Percentiles rank a stretch among this genome's conserved stretches.
Evolutionary conservation across 64 coral and sea anemone species (phyloP).

Genomic region (Catalaphyllia jardinei): DNA sequence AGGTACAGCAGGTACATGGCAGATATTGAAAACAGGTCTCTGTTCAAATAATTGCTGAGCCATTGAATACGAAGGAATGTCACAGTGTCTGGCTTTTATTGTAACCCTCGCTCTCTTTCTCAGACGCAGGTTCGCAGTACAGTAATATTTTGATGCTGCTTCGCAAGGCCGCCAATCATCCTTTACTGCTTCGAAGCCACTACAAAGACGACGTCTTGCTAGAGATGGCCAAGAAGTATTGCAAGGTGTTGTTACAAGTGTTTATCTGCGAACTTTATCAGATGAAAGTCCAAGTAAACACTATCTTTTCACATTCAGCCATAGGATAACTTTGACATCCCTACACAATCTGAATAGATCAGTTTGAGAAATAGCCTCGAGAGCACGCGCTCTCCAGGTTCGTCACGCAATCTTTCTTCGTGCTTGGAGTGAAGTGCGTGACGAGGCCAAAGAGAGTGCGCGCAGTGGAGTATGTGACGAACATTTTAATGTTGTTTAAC

Average conservation of each 20-base stretch:
- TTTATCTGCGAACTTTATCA: too few species aligned
- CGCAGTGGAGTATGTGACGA: not conserved
- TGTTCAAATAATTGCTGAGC: too few species aligned
- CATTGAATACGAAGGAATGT: not conserved
- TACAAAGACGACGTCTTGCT: slow-evolving; percentile 66
- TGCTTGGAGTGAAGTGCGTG: too few species aligned
- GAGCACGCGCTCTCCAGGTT: not conserved
- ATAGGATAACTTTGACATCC: not conserved
- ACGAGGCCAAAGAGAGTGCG: too few species aligned
- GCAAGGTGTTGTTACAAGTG: slow-evolving; percentile 52
- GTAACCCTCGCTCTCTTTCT: not conserved
- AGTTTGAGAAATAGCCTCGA: too few species aligned
- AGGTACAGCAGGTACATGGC: too few species aligned
- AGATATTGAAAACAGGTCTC: too few species aligned
- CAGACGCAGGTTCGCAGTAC: slow-evolving; percentile 32
- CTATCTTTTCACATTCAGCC: not conserved
- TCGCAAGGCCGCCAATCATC: slow-evolving; percentile 92
- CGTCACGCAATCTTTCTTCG: not conserved
- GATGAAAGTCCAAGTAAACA: not conserved
- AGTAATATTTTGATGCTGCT: slow-evolving; percentile 70
- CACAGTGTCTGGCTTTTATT: not conserved
- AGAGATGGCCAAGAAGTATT: slow-evolving; percentile 91
- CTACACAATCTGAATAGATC: too few species aligned
- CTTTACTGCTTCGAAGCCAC: slow-evolving; percentile 63
- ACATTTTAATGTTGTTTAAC: not conserved